Conservation (phyloP, 2,797 vertebrate species). For the Chaunax sp. region DNA sequence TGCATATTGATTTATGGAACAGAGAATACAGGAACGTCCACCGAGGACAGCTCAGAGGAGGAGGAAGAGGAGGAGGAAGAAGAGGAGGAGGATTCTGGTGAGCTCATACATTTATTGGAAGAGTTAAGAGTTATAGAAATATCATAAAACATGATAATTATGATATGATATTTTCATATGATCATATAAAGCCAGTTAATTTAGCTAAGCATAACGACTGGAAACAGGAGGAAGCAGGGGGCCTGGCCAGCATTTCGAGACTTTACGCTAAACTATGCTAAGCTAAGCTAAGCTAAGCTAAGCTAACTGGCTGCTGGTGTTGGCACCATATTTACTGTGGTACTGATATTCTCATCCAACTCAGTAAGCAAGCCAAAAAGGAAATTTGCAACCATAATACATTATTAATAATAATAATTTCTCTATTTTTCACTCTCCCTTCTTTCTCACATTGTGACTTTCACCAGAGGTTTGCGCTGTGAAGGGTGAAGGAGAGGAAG, state of each 20-base stretch:
- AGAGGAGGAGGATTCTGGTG: conserved; percentile 65
- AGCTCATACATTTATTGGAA: conserved; percentile 3
- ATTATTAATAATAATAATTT: too few species aligned
- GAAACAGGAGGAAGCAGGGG: neutral
- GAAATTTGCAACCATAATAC: too few species aligned
- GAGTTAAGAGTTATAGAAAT: too few species aligned
- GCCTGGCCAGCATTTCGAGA: neutral
- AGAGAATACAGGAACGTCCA: conserved; percentile 68
- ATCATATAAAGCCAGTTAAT: neutral
- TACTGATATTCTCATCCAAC: too few species aligned
- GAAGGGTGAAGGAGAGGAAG: conserved; percentile 48
- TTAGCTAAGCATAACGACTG: neutral
- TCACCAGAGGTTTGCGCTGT: conserved; percentile 43
- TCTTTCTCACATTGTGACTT: conserved; percentile 4
- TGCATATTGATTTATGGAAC: conserved; percentile 10
- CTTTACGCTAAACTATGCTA: conserved; percentile 1
- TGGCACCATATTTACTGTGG: too few species aligned
- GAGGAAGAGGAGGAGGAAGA: conserved; percentile 62
- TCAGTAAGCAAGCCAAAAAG: too few species aligned
- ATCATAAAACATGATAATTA: too few species aligned
- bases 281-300: too few species aligned
- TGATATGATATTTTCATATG: too few species aligned
- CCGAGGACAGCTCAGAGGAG: conserved; percentile 78
- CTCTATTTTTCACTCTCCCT: too few species aligned
- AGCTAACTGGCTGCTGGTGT: neutral